phyloP scores from a whole-genome alignment of 2,797 vertebrate species.

The Spondyliosoma cantharus region DNA sequence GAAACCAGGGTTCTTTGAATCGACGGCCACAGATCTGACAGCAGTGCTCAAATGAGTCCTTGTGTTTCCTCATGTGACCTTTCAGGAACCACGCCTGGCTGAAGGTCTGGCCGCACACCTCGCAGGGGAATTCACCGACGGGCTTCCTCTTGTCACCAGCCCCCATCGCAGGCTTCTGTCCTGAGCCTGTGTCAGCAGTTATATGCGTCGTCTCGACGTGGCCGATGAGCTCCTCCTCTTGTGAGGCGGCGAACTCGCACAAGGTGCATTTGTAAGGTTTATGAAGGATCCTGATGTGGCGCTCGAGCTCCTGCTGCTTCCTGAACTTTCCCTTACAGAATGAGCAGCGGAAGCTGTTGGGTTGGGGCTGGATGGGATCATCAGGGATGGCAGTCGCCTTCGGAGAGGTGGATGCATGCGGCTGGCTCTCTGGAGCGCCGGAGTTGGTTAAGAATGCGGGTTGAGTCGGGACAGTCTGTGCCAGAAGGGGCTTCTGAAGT shows the following conservation, averaged over 20 bases:
- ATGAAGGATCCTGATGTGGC: constrained; percentile 98
- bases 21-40: constrained; percentile 98
- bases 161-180: constrained; percentile 84
- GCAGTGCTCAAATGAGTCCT: constrained; percentile 98
- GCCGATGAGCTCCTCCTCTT: constrained; percentile 97
- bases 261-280: constrained; percentile 99
- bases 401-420: constrained; percentile 88
- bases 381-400: constrained; percentile 86
- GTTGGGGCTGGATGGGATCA: constrained; percentile 82
- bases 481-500: constrained; percentile 77
- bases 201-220: constrained; percentile 98
- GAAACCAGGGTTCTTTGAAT: constrained; percentile 99
- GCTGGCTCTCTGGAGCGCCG: constrained; percentile 82
- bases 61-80: constrained; percentile 99
- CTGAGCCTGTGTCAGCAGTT: constrained; percentile 90
- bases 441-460: constrained; percentile 75
- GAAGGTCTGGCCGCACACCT: constrained; percentile 97
- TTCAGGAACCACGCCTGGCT: constrained; percentile 99
- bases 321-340: constrained; percentile 99
- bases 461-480: constrained; percentile 77
- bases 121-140: constrained; percentile 92
- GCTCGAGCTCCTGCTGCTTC: constrained; percentile 96
- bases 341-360: constrained; percentile 93
- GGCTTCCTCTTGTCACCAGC: constrained; percentile 86
- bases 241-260: constrained; percentile 96